phyloP scores from a whole-genome alignment of 2,888 invertebrate genomes.

The Nemotelus nigrinus region DNA sequence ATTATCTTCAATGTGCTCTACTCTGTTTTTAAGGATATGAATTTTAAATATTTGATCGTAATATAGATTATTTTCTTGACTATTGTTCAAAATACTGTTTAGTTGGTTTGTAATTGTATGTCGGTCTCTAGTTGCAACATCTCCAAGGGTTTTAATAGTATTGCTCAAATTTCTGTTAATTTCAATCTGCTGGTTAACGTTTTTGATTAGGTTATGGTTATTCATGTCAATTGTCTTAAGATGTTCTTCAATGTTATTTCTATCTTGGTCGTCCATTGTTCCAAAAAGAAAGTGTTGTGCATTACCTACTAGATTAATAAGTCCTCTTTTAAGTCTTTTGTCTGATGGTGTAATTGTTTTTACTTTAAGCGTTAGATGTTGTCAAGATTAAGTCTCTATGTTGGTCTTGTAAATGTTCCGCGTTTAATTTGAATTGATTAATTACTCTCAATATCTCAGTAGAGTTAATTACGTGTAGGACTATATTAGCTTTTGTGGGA shows the following conservation, averaged over 20 bases:
- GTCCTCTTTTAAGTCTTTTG: no score
- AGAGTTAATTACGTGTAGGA: neutral
- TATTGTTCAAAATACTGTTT: no score
- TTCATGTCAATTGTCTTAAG: no score
- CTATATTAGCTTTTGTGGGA: no score
- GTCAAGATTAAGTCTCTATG: neutral
- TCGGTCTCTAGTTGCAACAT: no score
- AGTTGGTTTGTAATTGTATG: no score
- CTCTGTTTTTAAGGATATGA: slow-evolving; percentile 8
- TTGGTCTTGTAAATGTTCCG: neutral
- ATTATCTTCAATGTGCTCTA: neutral
- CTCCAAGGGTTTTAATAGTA: no score
- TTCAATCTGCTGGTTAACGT: slow-evolving; percentile 45
- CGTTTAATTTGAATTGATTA: neutral
- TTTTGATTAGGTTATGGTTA: no score
- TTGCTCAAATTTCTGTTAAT: slow-evolving; percentile 22
- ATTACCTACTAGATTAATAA: no score
- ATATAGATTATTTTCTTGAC: no score
- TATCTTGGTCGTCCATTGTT: neutral
- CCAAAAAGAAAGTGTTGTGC: no score
- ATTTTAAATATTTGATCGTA: neutral
- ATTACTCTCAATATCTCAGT: slow-evolving; percentile 3
- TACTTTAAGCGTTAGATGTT: slow-evolving; percentile 11
- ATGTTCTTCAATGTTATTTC: slow-evolving; percentile 8
- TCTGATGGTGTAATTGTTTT: neutral